Evolutionary conservation across 2,113 vertebrate genomes (phyloP), one percentile per base, ranked within the genome.

Genomic region (Barbus barbus): DNA sequence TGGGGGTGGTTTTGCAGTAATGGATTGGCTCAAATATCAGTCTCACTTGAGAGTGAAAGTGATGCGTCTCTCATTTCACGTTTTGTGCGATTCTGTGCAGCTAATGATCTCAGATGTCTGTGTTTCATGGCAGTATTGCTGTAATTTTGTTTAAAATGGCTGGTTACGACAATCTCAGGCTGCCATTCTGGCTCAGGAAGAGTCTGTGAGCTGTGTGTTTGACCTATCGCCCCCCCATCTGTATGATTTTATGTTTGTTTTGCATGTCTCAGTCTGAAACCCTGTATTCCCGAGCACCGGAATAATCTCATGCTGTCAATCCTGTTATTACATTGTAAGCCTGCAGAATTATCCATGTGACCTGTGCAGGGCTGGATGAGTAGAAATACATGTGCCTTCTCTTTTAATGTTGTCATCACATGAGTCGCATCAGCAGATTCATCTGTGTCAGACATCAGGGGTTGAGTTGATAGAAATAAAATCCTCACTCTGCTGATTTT

Each of bases 281-380:
- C 63, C n/a, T 78, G 36, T 74, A 20, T 33, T 61, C 53, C 38
- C 14, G 8, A 0, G 20, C 38, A 11, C 73, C 24, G 22, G 58
- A 75, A 84, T 90, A 82, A 89, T 89, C 89, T 79, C 81, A 84
- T 28, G 74, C 80, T 81, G 80, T 80, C 69, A 76, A 83, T 91
- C 89, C 88, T 85, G 86, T 93, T 92, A 89, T 89, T 81, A 16
- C 63, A 56, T 44, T 3, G 77, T 91, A 88, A 91, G 85, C 84
- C 82, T 61, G 33, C 48, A 75, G 85, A 67, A 63, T 89, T 87
- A 84, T 58, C 87, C 88, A 88, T 82, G 88, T 92, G 90, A 90
- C 74, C 36, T 69, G 60, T 12, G 16, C 28, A 76, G 61, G 28
- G 13, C 78, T 63, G 31, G 31, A 67, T 28, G 5, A 41, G 9